A percentile compares a stretch with the other conserved stretches of the same genome.
These are phyloP conservation scores for Cossypha heuglini DNA, from an alignment of 2,797 vertebrate species.

Conservation along the genomic window DNA sequence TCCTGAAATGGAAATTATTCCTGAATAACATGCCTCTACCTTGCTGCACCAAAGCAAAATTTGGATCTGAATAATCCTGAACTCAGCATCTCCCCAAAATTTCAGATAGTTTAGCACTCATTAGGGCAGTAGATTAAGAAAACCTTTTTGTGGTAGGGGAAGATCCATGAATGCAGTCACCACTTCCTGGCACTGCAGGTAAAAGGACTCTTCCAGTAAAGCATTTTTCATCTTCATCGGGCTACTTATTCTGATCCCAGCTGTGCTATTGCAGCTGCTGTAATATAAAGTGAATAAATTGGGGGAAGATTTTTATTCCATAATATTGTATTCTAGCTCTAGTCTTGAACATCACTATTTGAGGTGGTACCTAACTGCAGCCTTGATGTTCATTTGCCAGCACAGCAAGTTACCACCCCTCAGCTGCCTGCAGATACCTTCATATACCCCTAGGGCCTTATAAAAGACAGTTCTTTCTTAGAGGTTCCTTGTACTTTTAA, in stretches of 20 bases:
- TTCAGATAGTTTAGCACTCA: not conserved
- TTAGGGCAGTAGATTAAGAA: not conserved
- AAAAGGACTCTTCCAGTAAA: constrained; percentile 15
- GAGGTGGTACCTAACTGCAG: not conserved
- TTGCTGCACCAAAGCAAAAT: not conserved
- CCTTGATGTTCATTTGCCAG: not conserved
- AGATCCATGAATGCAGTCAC: not conserved
- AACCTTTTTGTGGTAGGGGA: not conserved
- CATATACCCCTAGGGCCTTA: not conserved
- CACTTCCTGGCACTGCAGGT: not conserved
- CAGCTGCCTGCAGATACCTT: not conserved
- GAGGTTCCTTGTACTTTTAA: not conserved
- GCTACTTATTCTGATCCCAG: not conserved
- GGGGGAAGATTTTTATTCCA: not conserved
- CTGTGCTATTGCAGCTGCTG: constrained; percentile 9
- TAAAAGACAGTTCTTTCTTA: not conserved
- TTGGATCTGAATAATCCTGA: not conserved
- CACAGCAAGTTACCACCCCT: not conserved
- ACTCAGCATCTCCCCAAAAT: not conserved
- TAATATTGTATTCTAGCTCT: not conserved
- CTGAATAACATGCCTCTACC: not conserved
- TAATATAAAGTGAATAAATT: not conserved
- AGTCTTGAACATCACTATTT: not conserved
- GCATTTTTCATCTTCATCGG: constrained; percentile 7
- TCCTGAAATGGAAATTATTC: not conserved